Conservation (phyloP, 2,113 vertebrate genomes). For the Elanoides forficatus region DNA sequence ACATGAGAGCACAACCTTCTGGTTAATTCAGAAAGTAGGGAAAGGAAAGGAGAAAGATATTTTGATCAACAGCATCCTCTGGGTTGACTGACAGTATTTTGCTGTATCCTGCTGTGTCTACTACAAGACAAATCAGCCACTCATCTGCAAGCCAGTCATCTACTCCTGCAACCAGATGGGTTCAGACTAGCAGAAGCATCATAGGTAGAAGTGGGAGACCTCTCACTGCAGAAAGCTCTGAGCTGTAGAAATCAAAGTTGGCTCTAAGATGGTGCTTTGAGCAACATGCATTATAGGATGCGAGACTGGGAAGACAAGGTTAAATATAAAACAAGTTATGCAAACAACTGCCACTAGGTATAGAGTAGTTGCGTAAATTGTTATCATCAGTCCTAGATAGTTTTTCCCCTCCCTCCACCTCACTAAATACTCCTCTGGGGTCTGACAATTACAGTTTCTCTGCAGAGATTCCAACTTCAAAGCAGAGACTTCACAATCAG, state of each 20-base stretch:
- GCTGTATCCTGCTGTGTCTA: background rate
- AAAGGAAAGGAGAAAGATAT: background rate
- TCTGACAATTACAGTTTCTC: background rate
- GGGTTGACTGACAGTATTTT: background rate
- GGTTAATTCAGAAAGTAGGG: background rate
- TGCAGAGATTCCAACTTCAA: background rate
- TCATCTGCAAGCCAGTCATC: background rate
- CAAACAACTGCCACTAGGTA: background rate
- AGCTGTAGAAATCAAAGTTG: background rate
- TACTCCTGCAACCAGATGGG: background rate
- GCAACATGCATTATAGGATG: accelerated
- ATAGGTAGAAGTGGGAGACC: background rate
- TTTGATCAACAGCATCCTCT: background rate
- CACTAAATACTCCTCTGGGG: background rate
- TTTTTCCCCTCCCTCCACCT: background rate
- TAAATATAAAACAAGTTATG: background rate
- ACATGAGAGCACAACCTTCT: background rate
- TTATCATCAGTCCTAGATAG: background rate
- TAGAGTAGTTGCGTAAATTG: background rate
- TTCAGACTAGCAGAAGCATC: background rate
- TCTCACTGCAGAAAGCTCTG: background rate
- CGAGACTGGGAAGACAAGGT: background rate
- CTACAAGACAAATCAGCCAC: background rate
- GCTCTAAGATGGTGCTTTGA: background rate
- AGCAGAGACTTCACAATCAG: background rate